Evolutionary conservation across 2,113 vertebrate genomes (phyloP).

Genomic region (Chaenocephalus aceratus): DNA sequence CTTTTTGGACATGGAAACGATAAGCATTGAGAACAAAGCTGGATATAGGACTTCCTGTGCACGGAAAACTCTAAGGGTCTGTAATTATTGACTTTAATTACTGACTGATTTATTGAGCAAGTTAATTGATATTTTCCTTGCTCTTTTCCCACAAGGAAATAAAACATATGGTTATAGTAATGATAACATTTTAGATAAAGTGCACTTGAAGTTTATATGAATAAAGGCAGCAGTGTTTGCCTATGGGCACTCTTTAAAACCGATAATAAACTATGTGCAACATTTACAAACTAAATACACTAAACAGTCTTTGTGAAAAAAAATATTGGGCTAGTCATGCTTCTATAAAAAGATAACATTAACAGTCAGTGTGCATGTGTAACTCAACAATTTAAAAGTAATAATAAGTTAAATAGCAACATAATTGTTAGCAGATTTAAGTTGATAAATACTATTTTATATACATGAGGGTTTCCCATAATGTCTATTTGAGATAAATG

Average conservation of each 20-base stretch:
- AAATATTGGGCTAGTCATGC: conserved; percentile 22
- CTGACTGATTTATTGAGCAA: conserved; percentile 24
- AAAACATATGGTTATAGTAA: conserved; percentile 24
- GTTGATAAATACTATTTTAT: conserved; percentile 25
- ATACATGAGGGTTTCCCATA: conserved; percentile 40
- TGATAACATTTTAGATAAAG: conserved; percentile 3
- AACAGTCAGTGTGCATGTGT: background rate
- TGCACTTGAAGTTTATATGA: background rate
- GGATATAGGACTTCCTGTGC: background rate
- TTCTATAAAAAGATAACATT: background rate
- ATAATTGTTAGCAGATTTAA: conserved; percentile 69
- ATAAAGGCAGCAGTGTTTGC: conserved; percentile 5
- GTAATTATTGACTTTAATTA: conserved; percentile 1
- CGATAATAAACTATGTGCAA: conserved; percentile 7
- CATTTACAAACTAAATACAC: conserved; percentile 6
- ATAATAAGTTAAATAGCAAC: conserved; percentile 39
- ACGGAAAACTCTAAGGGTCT: conserved; percentile 14
- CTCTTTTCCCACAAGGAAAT: conserved; percentile 1
- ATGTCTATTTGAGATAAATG: conserved; percentile 32
- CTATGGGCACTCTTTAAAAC: background rate
- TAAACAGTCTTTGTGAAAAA: background rate
- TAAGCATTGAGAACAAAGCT: background rate
- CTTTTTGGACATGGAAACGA: conserved; percentile 5
- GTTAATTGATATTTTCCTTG: conserved; percentile 7
- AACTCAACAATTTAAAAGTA: conserved; percentile 11